Conservation (phyloP, 2,113 vertebrate species). For the Opisthocomus hoazin region DNA sequence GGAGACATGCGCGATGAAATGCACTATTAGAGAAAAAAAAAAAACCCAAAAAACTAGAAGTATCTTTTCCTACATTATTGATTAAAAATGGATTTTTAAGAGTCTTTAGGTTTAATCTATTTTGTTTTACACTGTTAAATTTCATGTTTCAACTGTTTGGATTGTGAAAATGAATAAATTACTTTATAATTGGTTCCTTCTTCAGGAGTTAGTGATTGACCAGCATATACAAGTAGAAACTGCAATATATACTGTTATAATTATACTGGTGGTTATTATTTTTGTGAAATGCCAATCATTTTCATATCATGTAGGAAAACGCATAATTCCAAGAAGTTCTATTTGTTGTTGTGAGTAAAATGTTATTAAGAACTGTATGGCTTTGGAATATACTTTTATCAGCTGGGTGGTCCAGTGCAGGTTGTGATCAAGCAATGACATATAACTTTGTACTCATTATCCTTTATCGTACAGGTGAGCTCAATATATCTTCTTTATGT, state of each 20-base stretch:
- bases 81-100: background rate
- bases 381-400: background rate
- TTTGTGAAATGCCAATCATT: background rate
- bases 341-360: background rate
- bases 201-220: background rate
- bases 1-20: background rate
- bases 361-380: background rate
- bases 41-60: background rate
- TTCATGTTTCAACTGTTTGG: background rate
- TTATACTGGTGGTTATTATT: background rate
- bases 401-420: background rate
- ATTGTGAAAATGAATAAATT: background rate
- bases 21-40: background rate
- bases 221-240: background rate
- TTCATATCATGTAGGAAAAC: background rate
- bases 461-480: background rate
- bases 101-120: background rate
- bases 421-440: background rate
- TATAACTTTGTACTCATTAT: background rate
- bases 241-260: background rate
- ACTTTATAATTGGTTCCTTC: background rate
- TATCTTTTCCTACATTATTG: background rate
- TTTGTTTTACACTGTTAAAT: background rate
- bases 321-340: background rate
- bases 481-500: background rate